Evolutionary conservation across 2,113 vertebrate species (phyloP).

Genomic region (Piaya cayana): DNA sequence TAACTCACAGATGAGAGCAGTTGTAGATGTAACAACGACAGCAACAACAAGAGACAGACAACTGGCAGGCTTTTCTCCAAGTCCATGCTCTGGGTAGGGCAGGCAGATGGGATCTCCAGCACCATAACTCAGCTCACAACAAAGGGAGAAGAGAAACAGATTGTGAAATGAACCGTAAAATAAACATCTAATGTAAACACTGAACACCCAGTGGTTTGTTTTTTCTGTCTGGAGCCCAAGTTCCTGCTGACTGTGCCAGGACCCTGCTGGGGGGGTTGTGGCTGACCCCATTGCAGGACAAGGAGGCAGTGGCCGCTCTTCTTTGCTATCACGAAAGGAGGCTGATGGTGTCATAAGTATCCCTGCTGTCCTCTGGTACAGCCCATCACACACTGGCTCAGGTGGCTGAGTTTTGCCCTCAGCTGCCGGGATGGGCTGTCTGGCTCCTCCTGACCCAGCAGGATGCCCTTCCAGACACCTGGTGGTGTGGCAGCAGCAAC

Average conservation of each 20-base stretch:
- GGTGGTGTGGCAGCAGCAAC: not conserved
- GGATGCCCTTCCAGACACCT: not conserved
- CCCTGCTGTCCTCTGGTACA: not conserved
- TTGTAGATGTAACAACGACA: not conserved
- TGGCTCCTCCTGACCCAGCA: not conserved
- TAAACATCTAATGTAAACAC: conserved; percentile 61
- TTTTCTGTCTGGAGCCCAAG: conserved; percentile 46
- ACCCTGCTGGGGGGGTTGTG: not conserved
- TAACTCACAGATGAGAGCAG: not conserved
- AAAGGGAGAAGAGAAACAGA: conserved; percentile 18
- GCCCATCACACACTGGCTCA: not conserved
- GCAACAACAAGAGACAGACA: not conserved
- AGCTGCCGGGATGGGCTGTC: not conserved
- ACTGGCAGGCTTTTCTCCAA: not conserved
- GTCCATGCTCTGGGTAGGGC: not conserved
- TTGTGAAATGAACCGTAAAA: conserved; percentile 66
- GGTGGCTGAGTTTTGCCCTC: not conserved
- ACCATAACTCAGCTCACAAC: not conserved
- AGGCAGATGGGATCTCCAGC: conserved; percentile 41
- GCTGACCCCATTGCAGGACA: not conserved
- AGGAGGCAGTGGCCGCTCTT: not conserved
- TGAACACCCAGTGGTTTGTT: not conserved
- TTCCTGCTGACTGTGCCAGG: not conserved
- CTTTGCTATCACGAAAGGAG: not conserved
- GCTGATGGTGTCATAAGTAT: not conserved